phyloP scores from a whole-genome alignment of 2,797 vertebrate genomes.

The Myioborus miniatus region DNA sequence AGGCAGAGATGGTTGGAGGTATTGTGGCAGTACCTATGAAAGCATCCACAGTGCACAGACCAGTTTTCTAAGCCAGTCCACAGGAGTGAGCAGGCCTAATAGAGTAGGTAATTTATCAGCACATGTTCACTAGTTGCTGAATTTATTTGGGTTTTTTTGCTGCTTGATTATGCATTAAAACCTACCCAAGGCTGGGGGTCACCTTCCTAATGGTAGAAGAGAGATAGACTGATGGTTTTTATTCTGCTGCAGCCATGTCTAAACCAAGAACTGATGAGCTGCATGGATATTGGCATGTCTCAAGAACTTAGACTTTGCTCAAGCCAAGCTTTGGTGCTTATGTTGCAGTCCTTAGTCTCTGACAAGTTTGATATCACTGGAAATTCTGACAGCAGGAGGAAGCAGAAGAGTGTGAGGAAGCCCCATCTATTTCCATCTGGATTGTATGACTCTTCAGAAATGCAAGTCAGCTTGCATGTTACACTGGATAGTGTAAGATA shows the following conservation, averaged over 20 bases:
- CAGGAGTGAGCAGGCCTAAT: background rate
- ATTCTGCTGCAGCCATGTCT: background rate
- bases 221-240: background rate
- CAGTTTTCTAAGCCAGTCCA: background rate
- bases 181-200: background rate
- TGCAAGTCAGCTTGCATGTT: background rate
- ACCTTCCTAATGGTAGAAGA: background rate
- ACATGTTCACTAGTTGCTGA: background rate
- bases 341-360: background rate
- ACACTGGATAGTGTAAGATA: background rate
- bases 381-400: background rate
- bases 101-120: background rate
- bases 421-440: background rate
- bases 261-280: background rate
- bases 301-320: background rate
- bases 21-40: background rate
- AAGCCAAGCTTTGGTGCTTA: background rate
- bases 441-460: background rate
- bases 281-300: background rate
- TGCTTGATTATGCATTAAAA: background rate
- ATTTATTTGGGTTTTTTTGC: background rate
- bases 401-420: background rate
- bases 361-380: background rate
- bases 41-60: background rate
- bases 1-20: background rate